These are phyloP conservation scores for Pagrus major DNA, from an alignment of 2,113 vertebrate genomes.

Conservation along the genomic window DNA sequence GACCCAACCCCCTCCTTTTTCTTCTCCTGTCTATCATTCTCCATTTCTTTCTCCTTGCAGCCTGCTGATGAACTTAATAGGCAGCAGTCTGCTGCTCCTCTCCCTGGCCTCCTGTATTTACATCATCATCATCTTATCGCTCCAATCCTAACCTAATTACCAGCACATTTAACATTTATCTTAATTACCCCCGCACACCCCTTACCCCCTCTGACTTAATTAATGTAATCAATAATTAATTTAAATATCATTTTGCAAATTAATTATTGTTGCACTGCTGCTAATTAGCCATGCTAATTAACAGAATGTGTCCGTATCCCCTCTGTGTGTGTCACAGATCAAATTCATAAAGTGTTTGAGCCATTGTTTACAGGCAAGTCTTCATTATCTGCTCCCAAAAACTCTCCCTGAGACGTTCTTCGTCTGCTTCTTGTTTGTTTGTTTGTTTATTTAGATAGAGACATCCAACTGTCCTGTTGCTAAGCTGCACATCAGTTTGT, in stretches of 20 bases:
- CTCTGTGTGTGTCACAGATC: conserved; percentile 61
- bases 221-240: conserved; percentile 83
- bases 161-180: conserved; percentile 72
- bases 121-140: conserved; percentile 34
- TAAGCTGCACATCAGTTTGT: conserved; percentile 22
- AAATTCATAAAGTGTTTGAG: conserved; percentile 50
- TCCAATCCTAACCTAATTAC: conserved; percentile 65
- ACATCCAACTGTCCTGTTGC: conserved; percentile 4
- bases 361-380: conserved; percentile 70
- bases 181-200: conserved; percentile 76
- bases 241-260: conserved; percentile 78
- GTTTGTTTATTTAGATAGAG: conserved; percentile 28
- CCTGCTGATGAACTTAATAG: neutral
- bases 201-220: conserved; percentile 71
- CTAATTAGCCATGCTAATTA: conserved; percentile 82
- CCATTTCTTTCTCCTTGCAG: neutral
- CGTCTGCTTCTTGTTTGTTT: neutral
- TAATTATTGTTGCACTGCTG: conserved; percentile 80
- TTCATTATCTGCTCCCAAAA: conserved; percentile 54
- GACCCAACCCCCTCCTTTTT: neutral
- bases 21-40: neutral
- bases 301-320: conserved; percentile 59
- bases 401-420: conserved; percentile 1
- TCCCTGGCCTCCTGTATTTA: conserved; percentile 31
- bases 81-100: conserved; percentile 19